Evolutionary conservation across 1,140 invertebrate genomes (phyloP).

Genomic region (Drosophila mauritiana): DNA sequence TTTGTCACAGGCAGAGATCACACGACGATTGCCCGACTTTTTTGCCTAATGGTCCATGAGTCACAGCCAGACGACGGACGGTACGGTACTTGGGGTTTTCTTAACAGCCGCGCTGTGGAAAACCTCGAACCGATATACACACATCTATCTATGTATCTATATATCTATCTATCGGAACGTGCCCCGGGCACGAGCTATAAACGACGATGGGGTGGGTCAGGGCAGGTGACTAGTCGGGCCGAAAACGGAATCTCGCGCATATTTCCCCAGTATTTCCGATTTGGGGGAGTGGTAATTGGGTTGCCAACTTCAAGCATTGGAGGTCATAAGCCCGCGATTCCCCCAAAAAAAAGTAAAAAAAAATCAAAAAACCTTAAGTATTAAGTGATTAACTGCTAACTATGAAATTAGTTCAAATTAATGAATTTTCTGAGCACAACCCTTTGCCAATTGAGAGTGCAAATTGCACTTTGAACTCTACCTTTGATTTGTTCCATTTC

Average conservation of each 20-base stretch:
- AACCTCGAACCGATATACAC: background rate
- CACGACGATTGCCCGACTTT: constrained; percentile 25
- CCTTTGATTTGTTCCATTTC: too few species aligned
- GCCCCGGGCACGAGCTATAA: constrained; percentile 27
- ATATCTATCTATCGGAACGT: constrained; percentile 29
- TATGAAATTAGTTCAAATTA: too few species aligned
- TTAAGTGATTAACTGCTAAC: too few species aligned
- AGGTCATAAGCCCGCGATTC: background rate
- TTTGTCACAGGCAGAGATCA: constrained; percentile 15
- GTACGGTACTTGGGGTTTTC: constrained; percentile 31
- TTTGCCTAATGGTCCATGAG: constrained; percentile 28
- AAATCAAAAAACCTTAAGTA: too few species aligned
- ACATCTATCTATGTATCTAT: background rate
- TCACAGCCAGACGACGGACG: constrained; percentile 5
- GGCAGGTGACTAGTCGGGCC: constrained; percentile 19
- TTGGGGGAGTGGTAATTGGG: background rate
- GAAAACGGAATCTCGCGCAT: constrained; percentile 13
- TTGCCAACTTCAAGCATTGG: background rate
- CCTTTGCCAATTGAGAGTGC: too few species aligned
- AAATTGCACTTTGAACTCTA: too few species aligned
- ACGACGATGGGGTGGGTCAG: constrained; percentile 19
- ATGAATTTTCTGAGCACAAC: too few species aligned
- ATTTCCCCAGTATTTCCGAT: constrained; percentile 20
- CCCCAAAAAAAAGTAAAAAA: too few species aligned
- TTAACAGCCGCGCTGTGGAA: constrained; percentile 1